phyloP scores from a whole-genome alignment of 2,113 vertebrate species.

The Acrocephalus kingi region DNA sequence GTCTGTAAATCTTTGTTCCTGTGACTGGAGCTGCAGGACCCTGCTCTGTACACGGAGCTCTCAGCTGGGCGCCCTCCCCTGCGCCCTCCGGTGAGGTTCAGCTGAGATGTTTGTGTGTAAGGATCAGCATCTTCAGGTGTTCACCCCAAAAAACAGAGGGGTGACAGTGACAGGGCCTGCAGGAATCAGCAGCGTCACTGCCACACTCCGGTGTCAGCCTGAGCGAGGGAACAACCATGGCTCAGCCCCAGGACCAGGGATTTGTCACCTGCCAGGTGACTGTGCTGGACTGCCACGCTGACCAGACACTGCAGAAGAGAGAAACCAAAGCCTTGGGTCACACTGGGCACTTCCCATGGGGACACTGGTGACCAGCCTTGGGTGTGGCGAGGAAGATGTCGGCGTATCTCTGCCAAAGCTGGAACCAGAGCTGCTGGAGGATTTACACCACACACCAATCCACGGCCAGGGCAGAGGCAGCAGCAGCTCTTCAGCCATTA shows the following conservation, averaged over 20 bases:
- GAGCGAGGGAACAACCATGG: accelerated
- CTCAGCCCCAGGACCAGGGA: background rate
- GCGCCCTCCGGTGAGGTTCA: background rate
- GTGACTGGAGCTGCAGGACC: background rate
- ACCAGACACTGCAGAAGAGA: background rate
- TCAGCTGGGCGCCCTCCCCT: background rate
- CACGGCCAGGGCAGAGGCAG: background rate
- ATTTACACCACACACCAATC: accelerated
- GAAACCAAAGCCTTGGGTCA: accelerated
- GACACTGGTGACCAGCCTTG: background rate
- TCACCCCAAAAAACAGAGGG: background rate
- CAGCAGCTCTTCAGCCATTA: background rate
- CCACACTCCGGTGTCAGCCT: background rate
- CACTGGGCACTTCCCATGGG: background rate
- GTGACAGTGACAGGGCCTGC: background rate
- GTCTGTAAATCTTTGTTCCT: background rate
- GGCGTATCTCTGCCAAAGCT: accelerated
- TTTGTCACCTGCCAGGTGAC: background rate
- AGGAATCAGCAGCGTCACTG: background rate
- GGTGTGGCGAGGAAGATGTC: accelerated
- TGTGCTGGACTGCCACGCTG: accelerated
- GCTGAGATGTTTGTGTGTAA: background rate
- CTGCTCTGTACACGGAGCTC: background rate
- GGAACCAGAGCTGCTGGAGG: accelerated
- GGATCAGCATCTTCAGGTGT: background rate